phyloP scores from a whole-genome alignment of 1,140 invertebrate species.

The Tetraneura akinire region DNA sequence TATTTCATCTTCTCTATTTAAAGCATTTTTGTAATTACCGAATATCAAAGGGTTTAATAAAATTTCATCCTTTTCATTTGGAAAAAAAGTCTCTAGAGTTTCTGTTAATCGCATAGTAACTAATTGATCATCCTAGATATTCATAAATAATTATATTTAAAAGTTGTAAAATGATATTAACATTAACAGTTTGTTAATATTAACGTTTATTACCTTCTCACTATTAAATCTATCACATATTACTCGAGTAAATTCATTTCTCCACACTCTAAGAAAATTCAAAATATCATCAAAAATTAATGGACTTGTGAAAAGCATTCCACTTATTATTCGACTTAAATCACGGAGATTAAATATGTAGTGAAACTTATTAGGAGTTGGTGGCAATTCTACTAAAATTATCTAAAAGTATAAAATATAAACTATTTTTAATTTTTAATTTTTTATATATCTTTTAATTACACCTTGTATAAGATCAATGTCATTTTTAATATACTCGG shows the following conservation, averaged over 20 bases:
- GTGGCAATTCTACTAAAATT: slow-evolving; percentile 76
- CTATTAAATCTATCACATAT: slow-evolving; percentile 84
- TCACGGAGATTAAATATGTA: slow-evolving; percentile 93
- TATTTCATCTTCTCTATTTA: slow-evolving; percentile 70
- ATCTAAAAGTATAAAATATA: slow-evolving; percentile 60
- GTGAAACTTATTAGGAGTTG: slow-evolving; percentile 90
- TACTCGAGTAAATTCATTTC: slow-evolving; percentile 83
- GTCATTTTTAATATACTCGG: slow-evolving; percentile 74
- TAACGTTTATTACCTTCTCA: too few species aligned
- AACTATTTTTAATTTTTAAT: too few species aligned
- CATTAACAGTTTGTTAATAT: too few species aligned
- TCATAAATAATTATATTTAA: not conserved
- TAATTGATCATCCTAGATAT: slow-evolving; percentile 3
- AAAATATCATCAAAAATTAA: slow-evolving; percentile 65
- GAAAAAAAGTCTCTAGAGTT: slow-evolving; percentile 1
- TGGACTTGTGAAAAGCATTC: slow-evolving; percentile 74
- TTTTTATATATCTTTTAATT: not conserved
- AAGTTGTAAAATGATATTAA: not conserved
- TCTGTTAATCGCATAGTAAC: not conserved
- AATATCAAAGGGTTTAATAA: slow-evolving; percentile 80
- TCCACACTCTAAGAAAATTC: slow-evolving; percentile 81
- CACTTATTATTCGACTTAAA: slow-evolving; percentile 78
- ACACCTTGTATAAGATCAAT: slow-evolving; percentile 78
- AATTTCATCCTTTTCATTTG: slow-evolving; percentile 68
- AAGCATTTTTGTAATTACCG: slow-evolving; percentile 83